Evolutionary conservation across 2,113 vertebrate genomes (phyloP).

Genomic region (Lota lota): DNA sequence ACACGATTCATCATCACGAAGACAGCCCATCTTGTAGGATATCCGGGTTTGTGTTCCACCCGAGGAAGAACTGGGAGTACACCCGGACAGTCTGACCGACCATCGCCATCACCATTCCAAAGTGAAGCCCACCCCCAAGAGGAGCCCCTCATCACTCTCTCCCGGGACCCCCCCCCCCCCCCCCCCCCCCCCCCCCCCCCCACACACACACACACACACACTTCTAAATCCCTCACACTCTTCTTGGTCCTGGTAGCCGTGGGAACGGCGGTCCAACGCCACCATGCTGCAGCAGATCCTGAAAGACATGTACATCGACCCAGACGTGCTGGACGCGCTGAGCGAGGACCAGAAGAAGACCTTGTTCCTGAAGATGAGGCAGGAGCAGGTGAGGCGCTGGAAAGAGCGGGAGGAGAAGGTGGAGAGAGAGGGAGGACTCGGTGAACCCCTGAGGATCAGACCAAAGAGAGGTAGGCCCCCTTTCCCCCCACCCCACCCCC

Average conservation of each 20-base stretch:
- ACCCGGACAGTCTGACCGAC: not conserved
- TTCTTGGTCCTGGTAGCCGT: not conserved
- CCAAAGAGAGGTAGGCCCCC: slow-evolving; percentile 64
- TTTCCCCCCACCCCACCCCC: no score
- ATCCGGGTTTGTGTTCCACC: no score
- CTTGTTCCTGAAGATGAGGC: slow-evolving; percentile 78
- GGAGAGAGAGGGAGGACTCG: slow-evolving; percentile 48
- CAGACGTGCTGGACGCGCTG: slow-evolving; percentile 72
- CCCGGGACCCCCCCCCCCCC: no score
- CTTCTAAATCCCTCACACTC: no score
- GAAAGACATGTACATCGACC: slow-evolving; percentile 81
- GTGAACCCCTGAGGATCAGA: slow-evolving; percentile 41
- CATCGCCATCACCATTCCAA: slow-evolving; percentile 58
- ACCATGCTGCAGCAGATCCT: slow-evolving; percentile 80
- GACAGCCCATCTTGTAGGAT: not conserved
- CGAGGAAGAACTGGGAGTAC: not conserved
- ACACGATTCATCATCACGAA: slow-evolving; percentile 2
- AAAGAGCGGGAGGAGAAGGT: slow-evolving; percentile 73
- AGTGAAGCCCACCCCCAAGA: no score
- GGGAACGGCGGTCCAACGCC: slow-evolving; percentile 2
- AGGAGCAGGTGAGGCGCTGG: slow-evolving; percentile 80
- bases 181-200: no score
- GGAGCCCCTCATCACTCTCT: no score
- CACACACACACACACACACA: no score
- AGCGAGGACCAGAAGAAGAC: slow-evolving; percentile 81